phyloP scores from a whole-genome alignment of 2,888 invertebrate genomes.

The Norana najaformis region DNA sequence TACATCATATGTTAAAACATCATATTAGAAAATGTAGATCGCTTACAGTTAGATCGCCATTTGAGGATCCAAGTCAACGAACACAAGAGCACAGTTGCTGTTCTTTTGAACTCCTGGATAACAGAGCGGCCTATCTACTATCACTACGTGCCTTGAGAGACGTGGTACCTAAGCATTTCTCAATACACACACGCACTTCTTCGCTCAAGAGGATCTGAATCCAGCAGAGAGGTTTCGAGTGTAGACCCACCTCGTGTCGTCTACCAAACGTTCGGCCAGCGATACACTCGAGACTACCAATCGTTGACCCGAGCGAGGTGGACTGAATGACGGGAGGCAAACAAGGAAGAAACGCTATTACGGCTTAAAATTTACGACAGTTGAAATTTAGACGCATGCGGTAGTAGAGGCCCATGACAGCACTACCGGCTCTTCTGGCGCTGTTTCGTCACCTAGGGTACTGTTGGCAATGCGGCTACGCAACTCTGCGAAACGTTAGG shows the following conservation, averaged over 20 bases:
- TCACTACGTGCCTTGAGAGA: not conserved
- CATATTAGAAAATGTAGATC: not conserved
- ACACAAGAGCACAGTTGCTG: not conserved
- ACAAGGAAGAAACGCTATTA: constrained; percentile 2
- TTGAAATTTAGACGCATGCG: not conserved
- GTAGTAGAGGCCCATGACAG: not conserved
- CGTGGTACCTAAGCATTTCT: not conserved
- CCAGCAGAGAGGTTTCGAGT: not conserved
- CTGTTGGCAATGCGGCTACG: not conserved
- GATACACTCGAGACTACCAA: not conserved
- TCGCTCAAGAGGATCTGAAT: not conserved
- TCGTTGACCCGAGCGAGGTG: not conserved
- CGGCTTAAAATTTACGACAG: not conserved
- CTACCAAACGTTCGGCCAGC: not conserved
- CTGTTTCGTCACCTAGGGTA: not conserved
- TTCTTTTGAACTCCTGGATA: not conserved
- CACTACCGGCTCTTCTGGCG: not conserved
- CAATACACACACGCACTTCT: not conserved
- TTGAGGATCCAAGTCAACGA: not conserved
- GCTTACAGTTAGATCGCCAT: not conserved
- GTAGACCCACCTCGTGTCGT: not conserved
- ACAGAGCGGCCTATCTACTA: not conserved
- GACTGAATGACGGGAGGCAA: not conserved
- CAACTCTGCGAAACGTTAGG: not conserved
- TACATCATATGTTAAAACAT: not conserved